phyloP scores from a whole-genome alignment of 1,140 invertebrate genomes.

The Chrysopa pallens region DNA sequence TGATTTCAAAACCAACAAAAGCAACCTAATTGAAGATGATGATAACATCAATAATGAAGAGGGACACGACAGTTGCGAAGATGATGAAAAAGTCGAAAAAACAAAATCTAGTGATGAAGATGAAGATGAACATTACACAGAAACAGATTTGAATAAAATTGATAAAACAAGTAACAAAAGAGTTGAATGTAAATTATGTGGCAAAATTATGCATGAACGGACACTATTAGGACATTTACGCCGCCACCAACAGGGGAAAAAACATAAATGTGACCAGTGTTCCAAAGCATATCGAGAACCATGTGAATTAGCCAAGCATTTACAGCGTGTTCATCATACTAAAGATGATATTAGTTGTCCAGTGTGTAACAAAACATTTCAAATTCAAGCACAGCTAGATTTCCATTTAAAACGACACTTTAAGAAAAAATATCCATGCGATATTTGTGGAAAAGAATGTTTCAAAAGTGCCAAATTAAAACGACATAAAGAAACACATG shows the following conservation, averaged over 20 bases:
- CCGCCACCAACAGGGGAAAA: background rate
- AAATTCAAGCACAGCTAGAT: background rate
- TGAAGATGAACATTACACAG: background rate
- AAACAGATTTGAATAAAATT: background rate
- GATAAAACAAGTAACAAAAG: background rate
- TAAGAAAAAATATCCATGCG: slow-evolving; percentile 2
- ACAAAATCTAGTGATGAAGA: background rate
- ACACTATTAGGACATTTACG: background rate
- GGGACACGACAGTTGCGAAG: no score
- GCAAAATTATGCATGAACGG: background rate
- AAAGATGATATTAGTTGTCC: background rate
- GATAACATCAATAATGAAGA: no score
- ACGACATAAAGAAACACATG: background rate
- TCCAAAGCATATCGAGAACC: background rate
- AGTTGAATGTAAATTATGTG: background rate
- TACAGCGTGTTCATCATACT: background rate
- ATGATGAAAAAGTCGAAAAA: background rate
- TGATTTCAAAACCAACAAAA: no score
- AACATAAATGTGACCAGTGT: background rate
- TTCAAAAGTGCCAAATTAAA: slow-evolving; percentile 1
- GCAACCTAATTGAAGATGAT: no score
- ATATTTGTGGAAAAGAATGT: slow-evolving; percentile 4
- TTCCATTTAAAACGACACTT: background rate
- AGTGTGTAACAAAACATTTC: background rate
- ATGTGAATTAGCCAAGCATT: background rate